Conservation (phyloP, 2,797 vertebrate species). For the Otolemur crassicaudatus region DNA sequence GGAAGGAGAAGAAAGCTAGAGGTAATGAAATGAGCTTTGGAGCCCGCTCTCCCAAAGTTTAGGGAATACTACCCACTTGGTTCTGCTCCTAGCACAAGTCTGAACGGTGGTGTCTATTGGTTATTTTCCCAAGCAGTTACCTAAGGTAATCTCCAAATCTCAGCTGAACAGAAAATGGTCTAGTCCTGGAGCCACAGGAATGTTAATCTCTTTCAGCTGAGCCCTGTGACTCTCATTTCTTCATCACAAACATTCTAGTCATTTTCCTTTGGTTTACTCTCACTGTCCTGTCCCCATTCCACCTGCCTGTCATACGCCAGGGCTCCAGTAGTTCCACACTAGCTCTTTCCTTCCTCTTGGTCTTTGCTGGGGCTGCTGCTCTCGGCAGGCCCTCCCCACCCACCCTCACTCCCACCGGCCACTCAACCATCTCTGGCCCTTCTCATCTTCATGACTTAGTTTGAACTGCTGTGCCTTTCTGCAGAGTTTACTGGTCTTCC, state of each 20-base stretch:
- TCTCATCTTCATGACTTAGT: neutral
- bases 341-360: neutral
- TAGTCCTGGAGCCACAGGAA: conserved; percentile 4
- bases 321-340: neutral
- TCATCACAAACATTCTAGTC: conserved; percentile 55
- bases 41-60: neutral
- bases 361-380: neutral
- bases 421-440: neutral
- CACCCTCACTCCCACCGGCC: neutral
- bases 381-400: neutral
- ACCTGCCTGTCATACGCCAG: neutral
- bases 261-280: neutral
- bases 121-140: neutral
- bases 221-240: neutral
- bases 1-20: neutral
- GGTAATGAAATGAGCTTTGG: neutral
- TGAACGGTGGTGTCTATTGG: neutral
- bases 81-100: neutral
- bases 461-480: neutral
- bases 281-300: neutral
- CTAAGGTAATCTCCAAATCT: conserved; percentile 12
- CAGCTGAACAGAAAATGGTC: neutral
- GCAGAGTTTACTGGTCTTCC: neutral
- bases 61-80: neutral
- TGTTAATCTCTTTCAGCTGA: conserved; percentile 42